Conservation (phyloP, 2,888 invertebrate genomes). For the Adela reaumurella region DNA sequence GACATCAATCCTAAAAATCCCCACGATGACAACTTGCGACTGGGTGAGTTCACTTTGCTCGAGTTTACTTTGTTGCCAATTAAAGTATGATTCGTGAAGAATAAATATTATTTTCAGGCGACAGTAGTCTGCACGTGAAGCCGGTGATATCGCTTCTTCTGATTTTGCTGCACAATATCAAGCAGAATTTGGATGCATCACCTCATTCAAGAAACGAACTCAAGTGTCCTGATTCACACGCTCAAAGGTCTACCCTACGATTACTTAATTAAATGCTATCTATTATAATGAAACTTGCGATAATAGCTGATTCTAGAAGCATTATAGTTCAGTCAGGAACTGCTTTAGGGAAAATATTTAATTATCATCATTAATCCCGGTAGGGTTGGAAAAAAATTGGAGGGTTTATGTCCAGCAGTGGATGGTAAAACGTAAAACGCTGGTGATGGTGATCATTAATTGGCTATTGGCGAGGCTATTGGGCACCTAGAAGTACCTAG, state of each 20-base stretch:
- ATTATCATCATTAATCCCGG: too few species aligned
- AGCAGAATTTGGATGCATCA: slow-evolving; percentile 19
- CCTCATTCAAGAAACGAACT: slow-evolving; percentile 16
- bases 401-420: too few species aligned
- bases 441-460: too few species aligned
- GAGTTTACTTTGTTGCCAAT: too few species aligned
- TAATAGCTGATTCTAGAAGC: too few species aligned
- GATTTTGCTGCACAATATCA: slow-evolving; percentile 25
- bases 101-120: slow-evolving; percentile 26
- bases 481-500: too few species aligned
- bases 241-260: slow-evolving; percentile 29
- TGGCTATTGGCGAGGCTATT: too few species aligned
- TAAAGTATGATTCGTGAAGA: too few species aligned
- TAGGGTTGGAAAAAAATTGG: too few species aligned
- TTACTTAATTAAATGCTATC: not conserved
- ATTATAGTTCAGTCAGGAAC: too few species aligned
- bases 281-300: not conserved
- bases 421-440: too few species aligned
- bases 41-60: slow-evolving; percentile 33
- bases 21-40: slow-evolving; percentile 23
- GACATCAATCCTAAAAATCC: slow-evolving; percentile 30
- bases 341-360: too few species aligned
- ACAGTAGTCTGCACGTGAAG: slow-evolving; percentile 24
- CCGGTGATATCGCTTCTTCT: slow-evolving; percentile 28
- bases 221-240: slow-evolving; percentile 29